Evolutionary conservation across 2,113 vertebrate species (phyloP).

Genomic region (Jacana jacana): DNA sequence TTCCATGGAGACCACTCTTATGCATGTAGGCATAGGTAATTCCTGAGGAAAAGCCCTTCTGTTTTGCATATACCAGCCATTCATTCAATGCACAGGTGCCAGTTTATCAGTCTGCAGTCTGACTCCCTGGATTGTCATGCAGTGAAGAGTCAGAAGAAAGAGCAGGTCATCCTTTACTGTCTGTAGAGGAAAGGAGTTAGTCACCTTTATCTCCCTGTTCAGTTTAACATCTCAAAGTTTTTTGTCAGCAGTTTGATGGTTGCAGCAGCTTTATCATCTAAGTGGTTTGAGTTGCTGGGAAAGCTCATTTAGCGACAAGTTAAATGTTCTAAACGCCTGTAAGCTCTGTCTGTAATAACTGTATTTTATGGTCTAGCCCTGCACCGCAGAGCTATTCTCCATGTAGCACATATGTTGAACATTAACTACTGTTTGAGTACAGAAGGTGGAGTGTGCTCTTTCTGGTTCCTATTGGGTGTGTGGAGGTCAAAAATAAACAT

Average conservation of each 20-base stretch:
- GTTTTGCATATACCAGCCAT: background rate
- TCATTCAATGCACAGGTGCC: background rate
- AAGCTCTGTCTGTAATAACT: background rate
- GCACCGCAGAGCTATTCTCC: background rate
- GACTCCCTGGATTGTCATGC: background rate
- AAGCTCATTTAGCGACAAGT: background rate
- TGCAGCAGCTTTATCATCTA: background rate
- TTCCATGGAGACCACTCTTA: background rate
- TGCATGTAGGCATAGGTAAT: background rate
- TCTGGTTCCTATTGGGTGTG: background rate
- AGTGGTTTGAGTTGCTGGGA: background rate
- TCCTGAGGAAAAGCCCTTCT: background rate
- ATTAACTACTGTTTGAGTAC: slow-evolving; percentile 30
- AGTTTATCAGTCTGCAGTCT: background rate
- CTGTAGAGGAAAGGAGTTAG: background rate
- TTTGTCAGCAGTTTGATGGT: background rate
- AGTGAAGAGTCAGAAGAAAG: background rate
- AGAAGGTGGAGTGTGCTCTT: slow-evolving; percentile 4
- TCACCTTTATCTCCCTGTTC: background rate
- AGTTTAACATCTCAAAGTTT: background rate
- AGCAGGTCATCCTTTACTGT: background rate
- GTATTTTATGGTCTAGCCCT: background rate
- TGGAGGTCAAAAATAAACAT: background rate
- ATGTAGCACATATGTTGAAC: background rate
- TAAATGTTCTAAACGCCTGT: slow-evolving; percentile 9